Evolutionary conservation across 2,797 vertebrate genomes (phyloP), one percentile per base, ranked within the genome.

Genomic region (Anguilla anguilla): DNA sequence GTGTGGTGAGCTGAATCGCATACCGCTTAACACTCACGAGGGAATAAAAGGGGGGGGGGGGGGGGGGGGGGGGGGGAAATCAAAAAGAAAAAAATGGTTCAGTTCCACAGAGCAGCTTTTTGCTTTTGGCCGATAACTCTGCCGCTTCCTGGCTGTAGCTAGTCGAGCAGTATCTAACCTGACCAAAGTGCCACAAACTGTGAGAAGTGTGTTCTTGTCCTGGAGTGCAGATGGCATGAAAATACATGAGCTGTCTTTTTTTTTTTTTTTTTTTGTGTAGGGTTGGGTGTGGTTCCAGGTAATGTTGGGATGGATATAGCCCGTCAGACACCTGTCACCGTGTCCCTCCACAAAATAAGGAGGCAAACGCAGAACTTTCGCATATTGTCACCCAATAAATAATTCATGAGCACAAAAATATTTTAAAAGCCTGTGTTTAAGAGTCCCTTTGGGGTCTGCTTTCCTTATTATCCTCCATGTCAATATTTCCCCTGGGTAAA

Each of bases 401-500:
- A 81, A 87, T 87, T 87, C 79, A 87, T 77, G 35, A 11, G n/a
- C 19, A n/a, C 11, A n/a, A 77, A 11, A 17, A 77, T 77, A 57
- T 87, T 87, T 82, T 49, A 25, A 35, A 84, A 53, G 25, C n/a
- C 28, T 84, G 53, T 35, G 83, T 57, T 49, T 53, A 55, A 84
- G 57, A 17, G 86, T 87, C 74, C 53, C 57, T 43, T 39, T 82
- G 74, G 74, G 55, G 74, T 49, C 77, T 55, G 59, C 55, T 59
- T 87, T 43, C 28, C 51, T 81, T 25, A 86, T 46, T 86, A 86
- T 86, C 74, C 86, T 86, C 86, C 9, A 43, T 57, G 86, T 77
- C 72, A 28, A 43, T 46, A 57, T 87, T 55, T 87, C 25, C 25
- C 53, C 46, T 43, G 53, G 86, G 55, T 43, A 49, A 82, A 79